Percentiles rank a stretch among this genome's conserved stretches.
Conservation (phyloP, 2,113 vertebrate species). For the Hemibagrus wyckioides region DNA sequence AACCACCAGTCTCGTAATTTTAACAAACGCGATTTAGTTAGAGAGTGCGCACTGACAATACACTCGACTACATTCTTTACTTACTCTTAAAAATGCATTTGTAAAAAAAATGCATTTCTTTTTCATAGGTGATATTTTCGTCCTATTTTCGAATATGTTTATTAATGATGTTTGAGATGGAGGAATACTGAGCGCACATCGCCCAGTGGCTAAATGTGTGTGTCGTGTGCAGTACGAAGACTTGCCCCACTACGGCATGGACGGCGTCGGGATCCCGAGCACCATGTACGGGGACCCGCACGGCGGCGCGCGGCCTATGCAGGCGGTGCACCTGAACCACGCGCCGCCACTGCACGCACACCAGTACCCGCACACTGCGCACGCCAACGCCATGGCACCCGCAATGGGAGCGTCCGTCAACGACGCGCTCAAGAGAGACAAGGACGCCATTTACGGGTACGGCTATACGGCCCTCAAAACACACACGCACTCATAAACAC, state of each 20-base stretch:
- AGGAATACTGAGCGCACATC: slow-evolving; percentile 38
- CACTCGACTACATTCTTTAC: background rate
- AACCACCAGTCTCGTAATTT: background rate
- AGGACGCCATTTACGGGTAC: slow-evolving; percentile 99
- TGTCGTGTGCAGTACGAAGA: slow-evolving; percentile 91
- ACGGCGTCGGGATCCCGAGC: slow-evolving; percentile 96
- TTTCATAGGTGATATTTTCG: background rate
- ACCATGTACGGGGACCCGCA: slow-evolving; percentile 99
- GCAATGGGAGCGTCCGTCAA: slow-evolving; percentile 97
- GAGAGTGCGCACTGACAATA: background rate
- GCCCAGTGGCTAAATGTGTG: slow-evolving; percentile 44
- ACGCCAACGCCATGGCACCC: slow-evolving; percentile 95
- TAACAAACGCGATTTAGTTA: background rate
- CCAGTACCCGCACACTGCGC: slow-evolving; percentile 95
- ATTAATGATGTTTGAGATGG: slow-evolving; percentile 17
- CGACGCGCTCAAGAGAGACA: slow-evolving; percentile 99
- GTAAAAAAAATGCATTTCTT: background rate
- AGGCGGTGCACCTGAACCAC: slow-evolving; percentile 97
- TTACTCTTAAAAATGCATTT: background rate
- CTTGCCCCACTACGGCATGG: slow-evolving; percentile 98
- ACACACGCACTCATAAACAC: slow-evolving; percentile 23
- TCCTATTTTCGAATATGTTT: slow-evolving; percentile 9
- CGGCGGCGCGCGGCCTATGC: slow-evolving; percentile 93
- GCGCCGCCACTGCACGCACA: slow-evolving; percentile 95
- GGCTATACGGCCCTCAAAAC: slow-evolving; percentile 62